Evolutionary conservation across 2,888 invertebrate species (phyloP).

Genomic region (Noctua pronuba): DNA sequence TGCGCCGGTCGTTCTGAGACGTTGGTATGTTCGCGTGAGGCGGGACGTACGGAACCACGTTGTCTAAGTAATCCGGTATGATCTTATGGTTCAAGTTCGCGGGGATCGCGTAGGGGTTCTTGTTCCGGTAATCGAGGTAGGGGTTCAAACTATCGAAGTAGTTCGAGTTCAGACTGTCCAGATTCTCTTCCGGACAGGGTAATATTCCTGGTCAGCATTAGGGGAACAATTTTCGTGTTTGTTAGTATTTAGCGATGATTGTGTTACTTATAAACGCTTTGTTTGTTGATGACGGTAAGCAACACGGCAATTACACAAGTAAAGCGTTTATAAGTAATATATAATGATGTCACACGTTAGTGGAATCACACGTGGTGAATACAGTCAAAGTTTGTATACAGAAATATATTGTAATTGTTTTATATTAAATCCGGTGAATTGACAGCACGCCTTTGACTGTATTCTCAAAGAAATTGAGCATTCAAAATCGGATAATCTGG

Average conservation of each 20-base stretch:
- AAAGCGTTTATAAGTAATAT: constrained; percentile 57
- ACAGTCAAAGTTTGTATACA: constrained; percentile 26
- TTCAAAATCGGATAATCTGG: constrained; percentile 1
- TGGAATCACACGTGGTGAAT: constrained; percentile 50
- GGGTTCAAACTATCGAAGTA: constrained; percentile 87
- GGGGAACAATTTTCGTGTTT: constrained; percentile 65
- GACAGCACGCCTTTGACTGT: constrained; percentile 26
- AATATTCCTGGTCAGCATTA: constrained; percentile 84
- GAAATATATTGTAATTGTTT: neutral
- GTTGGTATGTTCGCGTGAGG: constrained; percentile 82
- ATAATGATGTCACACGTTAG: constrained; percentile 58
- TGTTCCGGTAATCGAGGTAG: constrained; percentile 82
- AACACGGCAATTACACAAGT: neutral
- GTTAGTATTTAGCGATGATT: constrained; percentile 69
- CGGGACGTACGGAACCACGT: constrained; percentile 82
- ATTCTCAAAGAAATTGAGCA: constrained; percentile 49
- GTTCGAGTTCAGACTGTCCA: constrained; percentile 86
- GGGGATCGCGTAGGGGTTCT: constrained; percentile 89
- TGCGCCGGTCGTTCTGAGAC: constrained; percentile 72
- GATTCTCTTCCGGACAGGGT: constrained; percentile 81
- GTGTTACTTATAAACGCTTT: constrained; percentile 56
- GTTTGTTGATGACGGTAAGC: constrained; percentile 12
- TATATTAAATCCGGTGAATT: neutral
- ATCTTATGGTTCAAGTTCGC: constrained; percentile 85
- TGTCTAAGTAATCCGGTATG: constrained; percentile 82